phyloP scores from a whole-genome alignment of 2,888 invertebrate genomes.

The Volucella inanis region DNA sequence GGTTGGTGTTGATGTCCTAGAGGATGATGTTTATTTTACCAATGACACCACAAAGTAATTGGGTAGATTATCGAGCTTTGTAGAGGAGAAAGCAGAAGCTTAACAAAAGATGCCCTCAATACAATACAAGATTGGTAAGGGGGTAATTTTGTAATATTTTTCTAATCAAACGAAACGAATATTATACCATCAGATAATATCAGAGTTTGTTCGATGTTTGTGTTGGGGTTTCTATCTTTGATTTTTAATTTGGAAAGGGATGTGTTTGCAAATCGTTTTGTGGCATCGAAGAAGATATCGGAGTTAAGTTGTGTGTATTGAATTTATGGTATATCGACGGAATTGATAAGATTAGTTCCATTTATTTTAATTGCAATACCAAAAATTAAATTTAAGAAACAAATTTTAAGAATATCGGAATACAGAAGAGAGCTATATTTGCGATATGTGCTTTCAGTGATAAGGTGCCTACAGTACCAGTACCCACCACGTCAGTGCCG shows the following conservation, averaged over 20 bases:
- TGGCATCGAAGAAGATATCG: background rate
- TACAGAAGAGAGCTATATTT: no score
- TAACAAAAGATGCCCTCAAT: slow-evolving; percentile 4
- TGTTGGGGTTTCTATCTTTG: background rate
- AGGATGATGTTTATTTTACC: slow-evolving; percentile 28
- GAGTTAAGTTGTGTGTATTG: no score
- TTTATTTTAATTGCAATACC: no score
- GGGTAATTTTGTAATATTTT: slow-evolving; percentile 4
- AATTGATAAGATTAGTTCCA: no score
- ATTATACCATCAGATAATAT: background rate
- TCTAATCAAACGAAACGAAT: slow-evolving; percentile 29
- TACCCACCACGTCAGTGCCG: no score
- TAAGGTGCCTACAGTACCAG: no score
- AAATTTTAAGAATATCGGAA: no score
- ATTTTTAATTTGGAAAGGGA: background rate
- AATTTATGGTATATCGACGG: no score
- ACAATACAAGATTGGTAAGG: background rate
- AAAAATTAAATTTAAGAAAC: no score
- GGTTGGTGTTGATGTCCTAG: background rate
- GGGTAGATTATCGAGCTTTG: slow-evolving; percentile 17
- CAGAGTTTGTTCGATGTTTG: background rate
- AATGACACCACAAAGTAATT: slow-evolving; percentile 57
- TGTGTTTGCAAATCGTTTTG: background rate
- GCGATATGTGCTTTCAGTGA: no score
- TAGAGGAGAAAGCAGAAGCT: background rate